Evolutionary conservation across 2,797 vertebrate species (phyloP).

Genomic region (Tapirus indicus): DNA sequence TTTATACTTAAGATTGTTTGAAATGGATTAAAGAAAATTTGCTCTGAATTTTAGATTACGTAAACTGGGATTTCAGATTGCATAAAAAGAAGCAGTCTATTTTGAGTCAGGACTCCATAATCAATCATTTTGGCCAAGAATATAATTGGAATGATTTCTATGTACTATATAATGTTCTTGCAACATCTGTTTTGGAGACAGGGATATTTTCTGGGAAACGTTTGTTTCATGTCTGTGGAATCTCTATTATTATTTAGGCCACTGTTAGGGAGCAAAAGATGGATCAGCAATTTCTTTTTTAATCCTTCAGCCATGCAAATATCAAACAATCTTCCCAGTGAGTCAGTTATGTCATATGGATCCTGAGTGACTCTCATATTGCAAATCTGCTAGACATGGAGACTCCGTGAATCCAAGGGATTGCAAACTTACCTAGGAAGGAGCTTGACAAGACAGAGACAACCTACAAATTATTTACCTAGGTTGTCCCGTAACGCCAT

Average conservation of each 20-base stretch:
- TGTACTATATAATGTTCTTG: background rate
- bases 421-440: background rate
- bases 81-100: background rate
- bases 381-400: background rate
- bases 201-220: background rate
- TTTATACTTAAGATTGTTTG: conserved; percentile 22
- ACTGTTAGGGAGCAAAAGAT: background rate
- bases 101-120: background rate
- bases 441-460: background rate
- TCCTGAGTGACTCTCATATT: background rate
- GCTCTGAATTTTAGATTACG: conserved; percentile 2
- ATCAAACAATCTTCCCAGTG: background rate
- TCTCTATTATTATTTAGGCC: background rate
- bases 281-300: background rate
- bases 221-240: background rate
- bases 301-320: background rate
- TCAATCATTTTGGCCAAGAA: conserved; percentile 30
- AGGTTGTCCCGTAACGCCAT: background rate
- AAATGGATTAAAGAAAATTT: background rate
- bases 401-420: background rate
- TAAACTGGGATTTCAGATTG: background rate
- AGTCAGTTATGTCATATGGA: background rate
- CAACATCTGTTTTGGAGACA: background rate
- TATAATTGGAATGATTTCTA: background rate
- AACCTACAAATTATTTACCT: background rate